Evolutionary conservation across 1,140 invertebrate genomes (phyloP).

Genomic region (Drosophila varians): DNA sequence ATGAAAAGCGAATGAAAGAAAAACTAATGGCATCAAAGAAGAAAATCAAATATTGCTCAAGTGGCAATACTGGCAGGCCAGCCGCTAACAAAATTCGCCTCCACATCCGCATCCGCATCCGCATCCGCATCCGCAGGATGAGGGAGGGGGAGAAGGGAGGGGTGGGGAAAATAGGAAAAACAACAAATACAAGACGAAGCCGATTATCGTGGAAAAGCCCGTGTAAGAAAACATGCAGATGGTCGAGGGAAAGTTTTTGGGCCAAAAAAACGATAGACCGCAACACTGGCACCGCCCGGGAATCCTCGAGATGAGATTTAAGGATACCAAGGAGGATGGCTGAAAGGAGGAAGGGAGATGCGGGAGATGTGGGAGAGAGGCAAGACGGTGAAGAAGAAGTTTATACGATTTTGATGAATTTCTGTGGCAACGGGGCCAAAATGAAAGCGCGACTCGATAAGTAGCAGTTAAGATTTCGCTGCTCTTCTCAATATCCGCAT

Average conservation of each 20-base stretch:
- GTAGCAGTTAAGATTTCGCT: slow-evolving; percentile 78
- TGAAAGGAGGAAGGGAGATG: no score
- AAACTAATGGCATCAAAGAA: slow-evolving; percentile 79
- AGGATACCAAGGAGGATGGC: not conserved
- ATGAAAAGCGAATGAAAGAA: slow-evolving; percentile 44
- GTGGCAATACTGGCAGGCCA: slow-evolving; percentile 67
- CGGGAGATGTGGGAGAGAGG: no score
- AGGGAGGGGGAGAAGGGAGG: no score
- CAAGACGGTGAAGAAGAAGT: no score
- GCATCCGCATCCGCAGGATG: not conserved
- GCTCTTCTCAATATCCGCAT: slow-evolving; percentile 63
- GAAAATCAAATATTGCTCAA: slow-evolving; percentile 81
- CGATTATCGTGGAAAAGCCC: slow-evolving; percentile 56
- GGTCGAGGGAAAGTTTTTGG: slow-evolving; percentile 70
- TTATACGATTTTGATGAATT: slow-evolving; percentile 83
- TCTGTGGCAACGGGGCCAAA: slow-evolving; percentile 80
- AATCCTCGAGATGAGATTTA: slow-evolving; percentile 34
- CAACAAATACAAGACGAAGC: slow-evolving; percentile 34
- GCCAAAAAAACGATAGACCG: slow-evolving; percentile 73
- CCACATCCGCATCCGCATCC: not conserved
- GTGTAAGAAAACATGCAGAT: slow-evolving; percentile 80
- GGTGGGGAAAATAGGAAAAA: no score
- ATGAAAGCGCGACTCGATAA: slow-evolving; percentile 74
- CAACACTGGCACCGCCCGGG: slow-evolving; percentile 35
- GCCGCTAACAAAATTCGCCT: slow-evolving; percentile 29